A percentile compares a stretch with the other conserved stretches of the same genome.
phyloP scores from a whole-genome alignment of 2,888 invertebrate genomes.

The Eutolmus rufibarbis region DNA sequence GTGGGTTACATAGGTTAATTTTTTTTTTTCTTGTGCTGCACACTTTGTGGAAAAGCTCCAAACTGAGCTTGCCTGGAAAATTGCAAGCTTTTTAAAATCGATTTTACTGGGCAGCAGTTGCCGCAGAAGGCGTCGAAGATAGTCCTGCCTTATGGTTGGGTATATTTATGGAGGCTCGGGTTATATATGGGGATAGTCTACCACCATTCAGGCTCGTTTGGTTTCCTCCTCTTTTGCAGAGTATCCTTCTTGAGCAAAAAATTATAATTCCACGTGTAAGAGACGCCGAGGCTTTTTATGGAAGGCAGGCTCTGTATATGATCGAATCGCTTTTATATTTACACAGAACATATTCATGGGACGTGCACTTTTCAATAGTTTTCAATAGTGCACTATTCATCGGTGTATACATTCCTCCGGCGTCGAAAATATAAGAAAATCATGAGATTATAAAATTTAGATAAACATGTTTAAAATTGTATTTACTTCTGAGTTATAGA shows the following conservation, averaged over 20 bases:
- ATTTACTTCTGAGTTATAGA: too few species aligned
- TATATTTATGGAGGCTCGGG: neutral
- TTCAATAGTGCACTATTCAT: neutral
- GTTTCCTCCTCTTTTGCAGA: neutral
- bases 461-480: too few species aligned
- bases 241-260: neutral
- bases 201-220: neutral
- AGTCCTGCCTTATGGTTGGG: neutral
- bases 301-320: neutral
- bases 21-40: neutral
- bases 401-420: neutral
- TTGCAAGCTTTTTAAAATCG: neutral
- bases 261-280: neutral
- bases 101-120: neutral
- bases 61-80: neutral
- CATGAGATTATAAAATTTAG: neutral
- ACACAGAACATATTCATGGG: neutral
- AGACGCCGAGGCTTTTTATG: neutral
- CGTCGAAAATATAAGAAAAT: neutral
- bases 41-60: neutral
- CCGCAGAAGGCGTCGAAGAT: neutral
- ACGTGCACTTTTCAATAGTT: neutral
- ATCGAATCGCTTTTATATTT: neutral
- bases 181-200: neutral
- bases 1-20: neutral